Conservation (phyloP, 2,113 vertebrate species). For the Hoplias malabaricus region DNA sequence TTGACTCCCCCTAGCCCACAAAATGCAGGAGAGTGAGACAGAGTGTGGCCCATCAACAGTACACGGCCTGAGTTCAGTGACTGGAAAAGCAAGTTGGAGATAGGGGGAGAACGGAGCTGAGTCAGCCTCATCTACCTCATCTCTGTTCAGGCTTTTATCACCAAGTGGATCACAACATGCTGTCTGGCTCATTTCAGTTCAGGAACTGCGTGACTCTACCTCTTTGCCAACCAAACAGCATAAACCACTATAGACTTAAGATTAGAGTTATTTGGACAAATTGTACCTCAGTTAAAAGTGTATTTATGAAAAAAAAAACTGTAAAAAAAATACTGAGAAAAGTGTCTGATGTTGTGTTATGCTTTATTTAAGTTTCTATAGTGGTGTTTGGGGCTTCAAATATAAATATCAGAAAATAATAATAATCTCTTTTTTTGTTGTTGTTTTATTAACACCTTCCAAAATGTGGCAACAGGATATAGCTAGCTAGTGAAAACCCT, state of each 20-base stretch:
- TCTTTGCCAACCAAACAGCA: not conserved
- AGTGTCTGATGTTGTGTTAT: not conserved
- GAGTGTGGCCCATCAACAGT: conserved; percentile 48
- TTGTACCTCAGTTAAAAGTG: not conserved
- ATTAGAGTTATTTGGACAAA: not conserved
- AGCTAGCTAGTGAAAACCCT: not conserved
- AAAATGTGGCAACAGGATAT: not conserved
- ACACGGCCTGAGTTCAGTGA: conserved; percentile 47
- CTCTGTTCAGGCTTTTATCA: conserved; percentile 30
- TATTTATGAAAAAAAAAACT: not conserved
- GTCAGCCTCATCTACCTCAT: conserved; percentile 40
- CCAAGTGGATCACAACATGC: conserved; percentile 5
- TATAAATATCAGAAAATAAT: too few relatives aligned
- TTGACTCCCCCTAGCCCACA: not conserved
- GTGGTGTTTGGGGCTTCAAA: too few relatives aligned
- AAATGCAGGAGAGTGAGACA: conserved; percentile 21
- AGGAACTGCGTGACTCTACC: conserved; percentile 11
- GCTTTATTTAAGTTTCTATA: too few relatives aligned
- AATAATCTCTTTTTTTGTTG: too few relatives aligned
- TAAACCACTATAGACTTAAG: not conserved
- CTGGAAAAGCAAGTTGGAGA: conserved; percentile 47
- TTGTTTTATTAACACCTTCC: not conserved
- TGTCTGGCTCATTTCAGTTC: not conserved
- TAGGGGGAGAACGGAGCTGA: conserved; percentile 32
- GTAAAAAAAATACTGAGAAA: too few relatives aligned